Base-by-base conservation (phyloP, 2,113 vertebrate species). In the Coptodon rendalli region DNA sequence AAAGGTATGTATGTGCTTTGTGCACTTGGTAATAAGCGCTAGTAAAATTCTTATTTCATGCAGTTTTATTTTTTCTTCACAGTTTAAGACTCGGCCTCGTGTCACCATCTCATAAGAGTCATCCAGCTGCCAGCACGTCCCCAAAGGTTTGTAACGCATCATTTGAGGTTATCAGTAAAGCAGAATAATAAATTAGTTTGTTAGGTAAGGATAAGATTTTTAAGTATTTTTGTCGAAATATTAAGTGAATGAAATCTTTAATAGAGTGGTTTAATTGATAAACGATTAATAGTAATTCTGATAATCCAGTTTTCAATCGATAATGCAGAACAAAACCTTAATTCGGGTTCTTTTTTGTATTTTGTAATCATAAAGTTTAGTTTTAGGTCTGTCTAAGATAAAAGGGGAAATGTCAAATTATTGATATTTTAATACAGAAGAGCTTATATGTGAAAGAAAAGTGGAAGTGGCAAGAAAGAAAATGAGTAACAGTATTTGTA, bases 121-220 rank as follows among this genome's bases (percentile, higher is more conserved):
- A 22, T 24, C 11, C 31, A 9, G 2, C 36, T 5, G 38, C 10
- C 9, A 63, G 7, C 16, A 3, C 5, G 2, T 1, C 68, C 16
- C 27, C 63, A 10, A 91, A 91, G 87, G 94, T 95, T 4, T n/a
- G 92, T 81, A 12, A 45, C 0, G 3, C 24, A 48, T 50, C 4
- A 8, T 31, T 50, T 78, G 43, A 29, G 6, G 10, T 31, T 78
- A 24, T 31, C 16, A 50, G 6, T 19, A 50, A 31, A 48, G 43
- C 71, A 6, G 10, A 50, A 31, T 50, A 50, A 50, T 50, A 50
- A 29, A 78, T n/a, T 50, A 13, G 71, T 50, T 76, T 3, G 16
- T 11, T 66, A 36, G 61, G 17, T 66, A 36, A 36, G 19, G 19
- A 36, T 36, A 11, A 1, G 10, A 38, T 38, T 36, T 66, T 36